Conservation (phyloP, 92 coral and sea anemone genomes). For the Parazoanthus darwini region DNA sequence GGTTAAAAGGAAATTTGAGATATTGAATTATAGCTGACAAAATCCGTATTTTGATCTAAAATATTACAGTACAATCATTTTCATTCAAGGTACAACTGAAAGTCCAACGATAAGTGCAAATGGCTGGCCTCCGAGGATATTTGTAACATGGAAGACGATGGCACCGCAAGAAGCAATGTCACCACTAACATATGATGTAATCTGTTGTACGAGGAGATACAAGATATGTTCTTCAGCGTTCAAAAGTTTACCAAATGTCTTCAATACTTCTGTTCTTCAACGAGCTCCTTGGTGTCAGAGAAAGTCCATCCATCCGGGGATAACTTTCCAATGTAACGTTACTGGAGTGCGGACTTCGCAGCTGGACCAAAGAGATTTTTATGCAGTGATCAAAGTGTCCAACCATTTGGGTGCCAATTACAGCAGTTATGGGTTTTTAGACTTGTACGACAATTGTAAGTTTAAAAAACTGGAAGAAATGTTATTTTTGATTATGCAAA, state of each 20-base stretch:
- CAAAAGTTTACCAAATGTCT: neutral
- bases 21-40: too few relatives aligned
- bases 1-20: too few relatives aligned
- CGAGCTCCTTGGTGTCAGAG: neutral
- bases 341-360: neutral
- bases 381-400: neutral
- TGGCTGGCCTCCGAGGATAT: slow-evolving; percentile 4
- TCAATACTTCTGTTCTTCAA: neutral
- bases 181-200: neutral
- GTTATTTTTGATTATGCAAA: neutral
- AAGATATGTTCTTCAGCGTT: neutral
- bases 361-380: neutral
- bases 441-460: slow-evolving; percentile 2
- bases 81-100: neutral
- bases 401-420: neutral
- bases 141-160: neutral
- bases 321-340: slow-evolving; percentile 1
- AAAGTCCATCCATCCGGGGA: neutral
- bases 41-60: too few relatives aligned
- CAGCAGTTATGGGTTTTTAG: neutral
- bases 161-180: neutral
- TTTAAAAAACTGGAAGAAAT: neutral
- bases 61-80: neutral
- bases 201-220: neutral
- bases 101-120: neutral